phyloP scores from a whole-genome alignment of 2,113 vertebrate species.

The Geococcyx californianus region DNA sequence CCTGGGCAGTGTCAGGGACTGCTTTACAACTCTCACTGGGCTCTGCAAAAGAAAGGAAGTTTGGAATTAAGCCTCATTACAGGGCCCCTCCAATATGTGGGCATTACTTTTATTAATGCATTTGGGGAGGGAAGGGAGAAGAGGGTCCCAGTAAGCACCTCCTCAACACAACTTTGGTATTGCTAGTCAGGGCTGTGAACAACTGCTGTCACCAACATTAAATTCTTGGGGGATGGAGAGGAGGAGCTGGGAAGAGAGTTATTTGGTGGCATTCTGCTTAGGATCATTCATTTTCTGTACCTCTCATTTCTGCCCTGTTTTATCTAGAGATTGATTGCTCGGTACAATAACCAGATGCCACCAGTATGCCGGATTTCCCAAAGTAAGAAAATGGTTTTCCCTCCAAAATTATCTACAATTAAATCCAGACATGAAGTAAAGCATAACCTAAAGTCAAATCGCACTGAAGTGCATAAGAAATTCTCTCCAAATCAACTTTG shows the following conservation, averaged over 20 bases:
- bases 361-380: neutral
- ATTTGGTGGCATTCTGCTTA: neutral
- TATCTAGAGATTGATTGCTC: constrained; percentile 29
- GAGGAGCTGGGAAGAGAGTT: fast-evolving
- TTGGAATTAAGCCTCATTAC: constrained; percentile 49
- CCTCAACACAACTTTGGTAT: neutral
- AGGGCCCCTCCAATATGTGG: neutral
- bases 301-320: constrained; percentile 12
- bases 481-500: neutral
- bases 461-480: neutral
- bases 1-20: neutral
- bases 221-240: neutral
- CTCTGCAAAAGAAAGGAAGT: constrained; percentile 46
- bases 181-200: neutral
- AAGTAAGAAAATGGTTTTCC: neutral
- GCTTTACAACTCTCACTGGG: neutral
- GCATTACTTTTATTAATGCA: neutral
- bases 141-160: neutral
- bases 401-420: constrained; percentile 22
- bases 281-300: neutral
- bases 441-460: neutral
- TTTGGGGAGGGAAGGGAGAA: neutral
- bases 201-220: neutral
- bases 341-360: constrained; percentile 33
- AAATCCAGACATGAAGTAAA: constrained; percentile 20